Percentiles rank a stretch among this genome's conserved stretches.
Evolutionary conservation across 2,797 vertebrate genomes (phyloP).

Genomic region (Poeciliopsis presidionis): DNA sequence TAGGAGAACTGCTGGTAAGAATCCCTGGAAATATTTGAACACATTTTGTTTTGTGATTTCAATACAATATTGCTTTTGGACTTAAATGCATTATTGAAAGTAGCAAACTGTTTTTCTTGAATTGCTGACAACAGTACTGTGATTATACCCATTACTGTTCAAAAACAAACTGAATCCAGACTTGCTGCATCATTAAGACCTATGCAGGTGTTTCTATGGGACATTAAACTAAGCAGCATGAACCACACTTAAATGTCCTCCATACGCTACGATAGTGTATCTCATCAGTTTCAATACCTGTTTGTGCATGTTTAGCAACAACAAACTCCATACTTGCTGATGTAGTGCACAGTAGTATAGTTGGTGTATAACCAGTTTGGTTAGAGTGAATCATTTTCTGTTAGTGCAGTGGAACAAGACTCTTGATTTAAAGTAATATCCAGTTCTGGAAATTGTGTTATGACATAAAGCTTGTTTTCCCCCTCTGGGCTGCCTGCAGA

Average conservation of each 20-base stretch:
- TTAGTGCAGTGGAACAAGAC: not conserved
- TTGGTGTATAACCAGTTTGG: constrained; percentile 17
- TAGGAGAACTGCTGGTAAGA: constrained; percentile 63
- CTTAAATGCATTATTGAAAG: not conserved
- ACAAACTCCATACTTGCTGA: not conserved
- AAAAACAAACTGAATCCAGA: constrained; percentile 25
- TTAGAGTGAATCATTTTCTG: not conserved
- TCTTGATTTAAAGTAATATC: not conserved
- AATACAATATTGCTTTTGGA: constrained; percentile 1
- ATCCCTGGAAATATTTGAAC: not conserved
- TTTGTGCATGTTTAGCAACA: constrained; percentile 8
- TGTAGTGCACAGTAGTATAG: not conserved
- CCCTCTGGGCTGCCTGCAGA: constrained; percentile 37
- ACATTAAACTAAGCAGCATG: constrained; percentile 1
- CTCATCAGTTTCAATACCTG: not conserved
- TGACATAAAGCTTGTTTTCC: constrained; percentile 30
- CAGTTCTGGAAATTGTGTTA: not conserved
- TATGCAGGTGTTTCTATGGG: not conserved
- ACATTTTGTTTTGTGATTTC: constrained; percentile 5
- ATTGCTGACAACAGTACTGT: not conserved
- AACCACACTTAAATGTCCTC: not conserved
- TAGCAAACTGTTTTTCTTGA: constrained; percentile 1
- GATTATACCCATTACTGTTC: constrained; percentile 12
- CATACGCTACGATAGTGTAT: not conserved
- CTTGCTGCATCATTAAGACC: not conserved